Evolutionary conservation across 2,113 vertebrate species (phyloP).

Genomic region (Columbina picui): DNA sequence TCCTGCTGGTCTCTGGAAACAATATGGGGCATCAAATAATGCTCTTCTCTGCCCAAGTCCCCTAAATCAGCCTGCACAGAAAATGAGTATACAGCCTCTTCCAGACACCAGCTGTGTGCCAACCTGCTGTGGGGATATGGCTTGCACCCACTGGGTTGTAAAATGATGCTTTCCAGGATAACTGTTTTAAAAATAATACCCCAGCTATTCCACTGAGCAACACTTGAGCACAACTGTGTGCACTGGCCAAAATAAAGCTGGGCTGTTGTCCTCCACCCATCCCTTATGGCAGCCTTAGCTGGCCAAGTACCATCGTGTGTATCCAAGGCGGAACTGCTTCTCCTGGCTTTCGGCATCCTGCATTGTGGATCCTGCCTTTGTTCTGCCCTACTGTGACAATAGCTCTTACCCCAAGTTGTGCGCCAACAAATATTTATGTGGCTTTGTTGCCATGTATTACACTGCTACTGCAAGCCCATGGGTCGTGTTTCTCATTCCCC

Average conservation of each 20-base stretch:
- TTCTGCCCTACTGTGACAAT: not conserved
- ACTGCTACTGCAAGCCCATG: not conserved
- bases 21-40: not conserved
- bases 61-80: not conserved
- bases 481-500: not conserved
- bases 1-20: not conserved
- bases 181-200: not conserved
- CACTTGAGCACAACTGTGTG: not conserved
- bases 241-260: not conserved
- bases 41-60: not conserved
- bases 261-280: not conserved
- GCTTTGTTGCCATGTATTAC: not conserved
- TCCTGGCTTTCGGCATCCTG: not conserved
- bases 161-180: constrained; percentile 26
- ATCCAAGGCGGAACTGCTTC: not conserved
- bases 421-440: not conserved
- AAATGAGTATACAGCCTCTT: not conserved
- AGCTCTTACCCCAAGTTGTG: not conserved
- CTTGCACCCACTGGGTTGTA: not conserved
- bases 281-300: not conserved
- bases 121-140: not conserved
- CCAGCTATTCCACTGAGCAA: not conserved
- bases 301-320: not conserved
- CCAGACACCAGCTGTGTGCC: not conserved
- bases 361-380: not conserved